Conservation (phyloP, 2,113 vertebrate species). For the Callocephalon fimbriatum region DNA sequence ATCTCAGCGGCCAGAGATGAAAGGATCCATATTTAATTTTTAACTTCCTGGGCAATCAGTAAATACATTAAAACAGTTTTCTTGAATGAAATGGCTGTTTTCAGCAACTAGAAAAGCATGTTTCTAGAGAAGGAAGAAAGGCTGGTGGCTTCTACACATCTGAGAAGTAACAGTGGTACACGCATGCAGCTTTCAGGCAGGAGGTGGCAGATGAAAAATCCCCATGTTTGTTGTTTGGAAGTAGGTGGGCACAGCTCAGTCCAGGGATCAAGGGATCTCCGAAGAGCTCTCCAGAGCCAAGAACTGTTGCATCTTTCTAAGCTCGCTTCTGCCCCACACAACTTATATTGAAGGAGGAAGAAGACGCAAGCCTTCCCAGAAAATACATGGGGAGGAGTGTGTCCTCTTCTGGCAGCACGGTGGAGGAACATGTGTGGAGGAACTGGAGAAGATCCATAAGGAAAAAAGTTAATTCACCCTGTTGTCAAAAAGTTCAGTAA, state of each 20-base stretch:
- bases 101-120: background rate
- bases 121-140: background rate
- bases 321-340: background rate
- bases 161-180: background rate
- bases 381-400: background rate
- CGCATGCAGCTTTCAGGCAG: background rate
- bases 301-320: background rate
- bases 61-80: background rate
- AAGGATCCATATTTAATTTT: background rate
- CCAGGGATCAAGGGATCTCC: background rate
- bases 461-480: background rate
- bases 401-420: background rate
- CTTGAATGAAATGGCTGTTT: background rate
- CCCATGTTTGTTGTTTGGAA: background rate
- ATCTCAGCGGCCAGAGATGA: background rate
- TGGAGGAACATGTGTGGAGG: background rate
- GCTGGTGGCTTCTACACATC: background rate
- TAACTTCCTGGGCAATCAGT: background rate
- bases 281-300: background rate
- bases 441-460: background rate
- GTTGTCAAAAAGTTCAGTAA: background rate
- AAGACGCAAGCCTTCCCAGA: background rate
- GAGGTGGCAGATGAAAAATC: background rate
- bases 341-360: background rate
- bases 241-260: background rate